Conservation (phyloP, 2,888 invertebrate genomes). For the Magallana nippona region DNA sequence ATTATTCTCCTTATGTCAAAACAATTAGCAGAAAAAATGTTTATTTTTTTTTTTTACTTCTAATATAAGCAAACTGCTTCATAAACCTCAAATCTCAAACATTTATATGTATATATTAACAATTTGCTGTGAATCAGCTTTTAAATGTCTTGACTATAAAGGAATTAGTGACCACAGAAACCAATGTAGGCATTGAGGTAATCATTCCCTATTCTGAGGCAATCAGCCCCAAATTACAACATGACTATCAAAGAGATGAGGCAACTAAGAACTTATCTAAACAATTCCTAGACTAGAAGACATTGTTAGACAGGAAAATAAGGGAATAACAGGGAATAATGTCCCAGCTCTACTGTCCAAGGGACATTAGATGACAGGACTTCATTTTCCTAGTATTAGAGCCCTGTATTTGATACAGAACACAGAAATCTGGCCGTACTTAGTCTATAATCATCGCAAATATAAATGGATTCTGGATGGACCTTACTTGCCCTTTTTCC, state of each 20-base stretch:
- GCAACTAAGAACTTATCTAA: too few species aligned
- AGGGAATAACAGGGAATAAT: too few species aligned
- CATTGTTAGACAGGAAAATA: too few species aligned
- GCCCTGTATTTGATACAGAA: neutral
- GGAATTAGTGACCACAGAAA: slow-evolving; percentile 3
- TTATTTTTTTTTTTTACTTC: too few species aligned
- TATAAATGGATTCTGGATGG: neutral
- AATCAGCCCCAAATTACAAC: too few species aligned
- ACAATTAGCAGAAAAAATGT: too few species aligned
- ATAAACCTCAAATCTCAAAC: neutral
- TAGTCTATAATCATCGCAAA: slow-evolving; percentile 1
- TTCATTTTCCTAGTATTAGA: slow-evolving; percentile 7
- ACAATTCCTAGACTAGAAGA: too few species aligned
- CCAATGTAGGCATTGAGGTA: neutral
- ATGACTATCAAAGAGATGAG: too few species aligned
- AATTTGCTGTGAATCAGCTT: neutral
- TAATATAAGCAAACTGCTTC: too few species aligned
- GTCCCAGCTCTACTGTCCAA: neutral
- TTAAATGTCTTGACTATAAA: neutral
- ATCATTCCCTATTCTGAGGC: too few species aligned
- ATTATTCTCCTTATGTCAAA: too few species aligned
- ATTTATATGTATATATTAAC: neutral
- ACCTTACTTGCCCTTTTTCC: neutral
- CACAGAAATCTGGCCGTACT: neutral
- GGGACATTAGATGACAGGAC: neutral